Evolutionary conservation across 2,797 vertebrate genomes (phyloP).

Genomic region (Vultur gryphus): DNA sequence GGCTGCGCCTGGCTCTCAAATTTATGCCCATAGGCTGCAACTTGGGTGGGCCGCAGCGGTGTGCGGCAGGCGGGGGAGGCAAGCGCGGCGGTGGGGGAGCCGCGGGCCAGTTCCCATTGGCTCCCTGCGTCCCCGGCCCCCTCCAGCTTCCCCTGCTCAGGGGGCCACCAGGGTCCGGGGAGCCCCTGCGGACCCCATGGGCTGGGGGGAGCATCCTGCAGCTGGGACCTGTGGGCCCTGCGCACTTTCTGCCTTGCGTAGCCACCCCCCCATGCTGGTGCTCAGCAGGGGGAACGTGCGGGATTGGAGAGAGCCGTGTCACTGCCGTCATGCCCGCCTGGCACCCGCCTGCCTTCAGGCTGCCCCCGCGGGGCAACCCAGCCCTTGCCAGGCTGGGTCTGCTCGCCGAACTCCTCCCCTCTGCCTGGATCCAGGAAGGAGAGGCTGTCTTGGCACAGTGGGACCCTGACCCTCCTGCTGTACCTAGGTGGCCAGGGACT

Average conservation of each 20-base stretch:
- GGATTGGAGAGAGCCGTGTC: neutral
- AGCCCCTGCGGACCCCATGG: neutral
- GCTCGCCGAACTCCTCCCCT: neutral
- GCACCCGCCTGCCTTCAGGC: neutral
- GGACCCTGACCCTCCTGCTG: neutral
- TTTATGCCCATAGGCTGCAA: constrained; percentile 63
- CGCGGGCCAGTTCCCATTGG: constrained; percentile 19
- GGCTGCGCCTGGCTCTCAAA: constrained; percentile 53
- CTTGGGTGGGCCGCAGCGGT: constrained; percentile 75
- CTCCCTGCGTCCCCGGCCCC: neutral
- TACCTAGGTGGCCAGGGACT: neutral
- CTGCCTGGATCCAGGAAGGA: neutral
- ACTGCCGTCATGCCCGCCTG: rapidly evolving
- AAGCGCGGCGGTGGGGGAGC: constrained; percentile 44
- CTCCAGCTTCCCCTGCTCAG: neutral
- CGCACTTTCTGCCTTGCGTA: neutral
- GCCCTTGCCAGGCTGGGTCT: neutral
- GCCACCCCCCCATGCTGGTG: neutral
- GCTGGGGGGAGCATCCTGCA: neutral
- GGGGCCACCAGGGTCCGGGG: neutral
- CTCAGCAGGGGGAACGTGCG: rapidly evolving
- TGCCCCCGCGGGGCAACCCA: neutral
- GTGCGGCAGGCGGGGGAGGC: constrained; percentile 71
- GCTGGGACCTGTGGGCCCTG: neutral
- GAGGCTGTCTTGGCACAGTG: neutral